Conservation (phyloP, 2,797 vertebrate species). For the Petrocephalus schoutedeni region DNA sequence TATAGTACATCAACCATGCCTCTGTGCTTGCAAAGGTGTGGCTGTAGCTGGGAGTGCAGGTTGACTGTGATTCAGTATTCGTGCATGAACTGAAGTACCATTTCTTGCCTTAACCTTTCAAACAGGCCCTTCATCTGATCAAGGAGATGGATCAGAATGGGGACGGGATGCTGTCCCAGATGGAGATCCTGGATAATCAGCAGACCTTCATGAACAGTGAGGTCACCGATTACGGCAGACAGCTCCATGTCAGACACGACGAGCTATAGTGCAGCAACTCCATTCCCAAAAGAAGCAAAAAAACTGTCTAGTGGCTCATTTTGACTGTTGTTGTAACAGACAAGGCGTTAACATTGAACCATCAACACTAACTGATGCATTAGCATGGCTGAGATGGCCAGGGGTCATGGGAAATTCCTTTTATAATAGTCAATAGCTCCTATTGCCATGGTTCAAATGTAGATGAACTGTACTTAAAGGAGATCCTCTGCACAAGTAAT, state of each 20-base stretch:
- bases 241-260: slow-evolving; percentile 80
- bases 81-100: not conserved
- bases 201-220: slow-evolving; percentile 91
- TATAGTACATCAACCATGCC: not conserved
- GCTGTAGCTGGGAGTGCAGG: not conserved
- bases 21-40: not conserved
- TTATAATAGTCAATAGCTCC: not conserved
- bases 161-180: slow-evolving; percentile 75
- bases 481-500: not conserved
- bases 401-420: not conserved
- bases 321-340: not conserved
- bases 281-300: not conserved
- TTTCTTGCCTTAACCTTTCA: not conserved
- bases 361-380: not conserved
- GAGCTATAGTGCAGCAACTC: slow-evolving; percentile 67
- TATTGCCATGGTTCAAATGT: not conserved
- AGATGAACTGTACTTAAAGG: not conserved
- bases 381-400: not conserved
- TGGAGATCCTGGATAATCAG: slow-evolving; percentile 81
- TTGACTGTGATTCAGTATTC: not conserved
- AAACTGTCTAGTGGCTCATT: not conserved
- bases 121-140: slow-evolving; percentile 83
- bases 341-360: not conserved
- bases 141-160: slow-evolving; percentile 85
- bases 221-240: slow-evolving; percentile 92